Base-by-base conservation (phyloP, 2,888 invertebrate genomes). In the Ctenicera cuprea region DNA sequence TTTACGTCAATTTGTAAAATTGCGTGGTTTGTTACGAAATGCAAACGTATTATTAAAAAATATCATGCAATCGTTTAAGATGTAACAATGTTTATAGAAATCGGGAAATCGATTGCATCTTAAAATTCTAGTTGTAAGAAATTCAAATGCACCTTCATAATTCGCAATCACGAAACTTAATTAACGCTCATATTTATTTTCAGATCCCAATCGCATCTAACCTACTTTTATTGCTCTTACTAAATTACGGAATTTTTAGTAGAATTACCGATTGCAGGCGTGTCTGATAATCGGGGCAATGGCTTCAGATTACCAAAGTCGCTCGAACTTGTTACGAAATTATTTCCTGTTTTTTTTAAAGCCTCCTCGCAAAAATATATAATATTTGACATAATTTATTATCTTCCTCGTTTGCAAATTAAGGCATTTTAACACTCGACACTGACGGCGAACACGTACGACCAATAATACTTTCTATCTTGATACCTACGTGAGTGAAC, bases 381-480 rank as follows among this genome's bases (percentile, higher is more conserved):
- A 45, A 45, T 43, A 43, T 43, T 43, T 43, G 4, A 45, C 5
- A 9, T 33, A 33, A 33, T 33, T 33, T 33, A 33, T 33, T 33
- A 33, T 9, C 33, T 33, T 41, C 16, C 48, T 48, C 48, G 18
- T 48, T 16, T 48, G 4, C 20, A 20, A 48, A 48, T 48, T 48
- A 48, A 48, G 1, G 11, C 16, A 1, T 45, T 7, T 20, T 14
- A 20, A 16, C 16, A 48, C 4, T 16, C 48, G 18, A 48, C 48
- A 20, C 11, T 48, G 48, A 48, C 48, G 48, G 48, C 8, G 11
- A 48, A 48, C 48, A 20, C 20, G 9, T 48, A 48, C 20, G 11
- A 48, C 33, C n/a, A 38, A 20, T 2, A 48, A 48, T 11, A 18
- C 48, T 48, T 48, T 48, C 48, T 48, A 48, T 48, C 48, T 48